These are phyloP conservation scores for Ophonus ardosiacus DNA, from an alignment of 2,888 invertebrate genomes.

Conservation along the genomic window DNA sequence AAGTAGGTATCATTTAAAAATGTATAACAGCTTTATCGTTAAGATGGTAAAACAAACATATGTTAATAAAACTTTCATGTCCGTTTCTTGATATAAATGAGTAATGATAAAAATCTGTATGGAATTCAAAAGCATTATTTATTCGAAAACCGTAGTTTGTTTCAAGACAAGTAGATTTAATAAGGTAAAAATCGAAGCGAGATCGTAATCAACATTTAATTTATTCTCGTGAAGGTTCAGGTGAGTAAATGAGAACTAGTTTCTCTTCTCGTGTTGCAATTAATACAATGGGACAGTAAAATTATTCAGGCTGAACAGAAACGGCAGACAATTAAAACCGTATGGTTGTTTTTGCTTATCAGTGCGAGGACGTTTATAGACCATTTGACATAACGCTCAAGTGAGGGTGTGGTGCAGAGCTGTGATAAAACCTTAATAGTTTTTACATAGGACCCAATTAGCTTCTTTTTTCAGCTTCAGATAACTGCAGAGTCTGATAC, in stretches of 20 bases:
- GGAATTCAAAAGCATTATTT: background rate
- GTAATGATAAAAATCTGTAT: background rate
- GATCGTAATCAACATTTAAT: background rate
- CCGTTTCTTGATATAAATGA: background rate
- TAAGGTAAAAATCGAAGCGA: background rate
- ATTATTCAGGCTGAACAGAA: constrained; percentile 34
- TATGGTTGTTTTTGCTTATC: constrained; percentile 55
- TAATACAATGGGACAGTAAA: constrained; percentile 46
- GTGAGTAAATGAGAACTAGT: constrained; percentile 13
- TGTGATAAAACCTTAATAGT: constrained; percentile 57
- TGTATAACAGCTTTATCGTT: too few relatives aligned
- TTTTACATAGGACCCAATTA: constrained; percentile 60
- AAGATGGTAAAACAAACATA: too few relatives aligned
- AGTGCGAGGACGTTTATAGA: constrained; percentile 55
- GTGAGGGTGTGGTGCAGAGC: constrained; percentile 58
- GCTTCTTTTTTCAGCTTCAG: constrained; percentile 53
- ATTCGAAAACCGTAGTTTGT: background rate
- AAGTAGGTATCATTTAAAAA: too few relatives aligned
- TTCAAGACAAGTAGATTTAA: background rate
- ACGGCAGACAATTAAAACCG: constrained; percentile 42
- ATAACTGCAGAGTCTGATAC: constrained; percentile 37
- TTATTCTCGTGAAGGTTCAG: background rate
- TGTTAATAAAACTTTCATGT: background rate
- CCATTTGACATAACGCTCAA: constrained; percentile 48
- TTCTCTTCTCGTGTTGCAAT: constrained; percentile 41